Base-by-base conservation (phyloP, 2,888 invertebrate genomes). In the Dilophus febrilis region DNA sequence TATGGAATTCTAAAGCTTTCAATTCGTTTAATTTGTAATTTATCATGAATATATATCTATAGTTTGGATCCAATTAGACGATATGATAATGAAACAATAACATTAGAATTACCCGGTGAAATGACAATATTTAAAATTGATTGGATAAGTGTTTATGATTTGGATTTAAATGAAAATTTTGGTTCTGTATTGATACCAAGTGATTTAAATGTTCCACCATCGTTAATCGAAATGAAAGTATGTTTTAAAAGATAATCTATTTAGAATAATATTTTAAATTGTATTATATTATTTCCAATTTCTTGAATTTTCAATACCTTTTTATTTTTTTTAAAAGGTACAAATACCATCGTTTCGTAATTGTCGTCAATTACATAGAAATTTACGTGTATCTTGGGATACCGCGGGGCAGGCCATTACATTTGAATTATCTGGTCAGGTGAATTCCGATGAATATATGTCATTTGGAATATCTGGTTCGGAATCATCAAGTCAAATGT, bases 351-450 rank as follows among this genome's bases (percentile, higher is more conserved):
- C 72, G 36, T 58, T 90, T 43, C 87, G 88, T 35, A 81, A 85
- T 58, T 91, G 91, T 55, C 63, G 77, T 36, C 90, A 88, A 59
- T 67, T 91, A 40, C 90, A 91, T 61, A 78, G 78, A 56, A 74
- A 83, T 56, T 66, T 77, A 47, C 85, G 86, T 65, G 71, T 87
- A 2, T 77, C 82, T 10, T 91, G 90, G 90, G 88, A 90, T 58
- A 77, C 88, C 19, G 88, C 88, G 59, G 90, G 90, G 0, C 83
- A 81, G 17, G 80, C 80, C 57, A 74, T 91, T 46, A 90, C 90
- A 8, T 68, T 90, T 40, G 80, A 88, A 58, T 63, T 91, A 11
- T 77, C 84, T 11, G 90, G 78, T 2, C 77, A 80, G 68, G 64
- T 64, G 29, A 67, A 56, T 1, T 72, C 73, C 48, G 67, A 79